Conservation (phyloP, 1,140 invertebrate genomes). For the Delia radicum region DNA sequence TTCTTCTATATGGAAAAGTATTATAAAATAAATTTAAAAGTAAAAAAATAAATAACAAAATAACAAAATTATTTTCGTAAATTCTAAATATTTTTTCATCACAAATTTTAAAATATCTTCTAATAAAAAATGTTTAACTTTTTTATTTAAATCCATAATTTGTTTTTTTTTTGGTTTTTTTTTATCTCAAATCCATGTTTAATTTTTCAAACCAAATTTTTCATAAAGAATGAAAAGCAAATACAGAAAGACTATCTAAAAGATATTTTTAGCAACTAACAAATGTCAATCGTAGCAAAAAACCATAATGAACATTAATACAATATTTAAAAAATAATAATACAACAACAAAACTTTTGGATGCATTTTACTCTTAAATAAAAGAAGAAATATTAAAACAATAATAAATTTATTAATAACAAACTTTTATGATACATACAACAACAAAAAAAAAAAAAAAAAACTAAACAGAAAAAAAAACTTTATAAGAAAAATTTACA, state of each 20-base stretch:
- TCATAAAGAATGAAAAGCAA: not conserved
- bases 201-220: not conserved
- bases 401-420: too few species aligned
- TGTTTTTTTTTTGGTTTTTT: too few species aligned
- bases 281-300: constrained; percentile 13
- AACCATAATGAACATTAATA: constrained; percentile 1
- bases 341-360: constrained; percentile 28
- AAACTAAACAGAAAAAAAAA: constrained; percentile 8
- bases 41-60: too few species aligned
- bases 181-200: not conserved
- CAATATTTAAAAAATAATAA: not conserved
- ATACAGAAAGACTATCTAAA: constrained; percentile 17
- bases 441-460: too few species aligned
- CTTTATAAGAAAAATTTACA: constrained; percentile 29
- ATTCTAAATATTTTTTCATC: too few species aligned
- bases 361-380: constrained; percentile 31
- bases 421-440: too few species aligned
- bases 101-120: too few species aligned
- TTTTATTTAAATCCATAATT: too few species aligned
- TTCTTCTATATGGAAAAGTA: too few species aligned
- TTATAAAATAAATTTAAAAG: too few species aligned
- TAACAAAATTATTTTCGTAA: too few species aligned
- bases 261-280: constrained; percentile 17
- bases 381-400: constrained; percentile 4
- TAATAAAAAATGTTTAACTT: too few species aligned